phyloP scores from a whole-genome alignment of 92 coral and sea anemone species.

The Phenganax marumi region DNA sequence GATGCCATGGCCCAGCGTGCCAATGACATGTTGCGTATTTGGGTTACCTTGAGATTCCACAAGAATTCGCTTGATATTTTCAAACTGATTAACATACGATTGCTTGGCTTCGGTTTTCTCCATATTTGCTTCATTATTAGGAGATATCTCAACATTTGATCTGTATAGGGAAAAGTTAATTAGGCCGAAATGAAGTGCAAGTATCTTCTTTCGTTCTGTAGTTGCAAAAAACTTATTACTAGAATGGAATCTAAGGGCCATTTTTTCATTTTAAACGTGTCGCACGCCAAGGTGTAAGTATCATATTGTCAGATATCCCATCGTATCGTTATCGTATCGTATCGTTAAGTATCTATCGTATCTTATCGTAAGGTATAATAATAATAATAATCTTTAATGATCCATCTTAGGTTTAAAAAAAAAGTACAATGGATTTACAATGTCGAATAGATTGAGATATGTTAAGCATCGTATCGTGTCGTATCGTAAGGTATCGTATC shows the following conservation, averaged over 20 bases:
- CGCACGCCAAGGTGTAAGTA: neutral
- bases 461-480: slow-evolving; percentile 4
- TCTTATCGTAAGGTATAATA: too few species aligned
- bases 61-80: slow-evolving; percentile 73
- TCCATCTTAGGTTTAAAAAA: too few species aligned
- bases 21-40: slow-evolving; percentile 61
- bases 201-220: slow-evolving; percentile 14
- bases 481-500: slow-evolving; percentile 1
- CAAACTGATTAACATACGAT: slow-evolving; percentile 69
- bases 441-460: too few species aligned
- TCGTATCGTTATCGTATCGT: slow-evolving; percentile 8
- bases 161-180: neutral
- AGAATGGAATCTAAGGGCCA: neutral
- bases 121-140: neutral
- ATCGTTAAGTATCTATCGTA: neutral
- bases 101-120: slow-evolving; percentile 25
- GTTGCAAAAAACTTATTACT: neutral
- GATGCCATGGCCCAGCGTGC: slow-evolving; percentile 79
- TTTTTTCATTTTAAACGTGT: too few species aligned
- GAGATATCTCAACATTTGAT: neutral
- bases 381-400: too few species aligned
- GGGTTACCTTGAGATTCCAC: slow-evolving; percentile 51
- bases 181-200: too few species aligned
- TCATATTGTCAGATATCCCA: neutral
- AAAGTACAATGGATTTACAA: too few species aligned